A percentile compares a stretch with the other conserved stretches of the same genome.
These are phyloP conservation scores for Phlogophora meticulosa DNA, from an alignment of 2,888 invertebrate genomes.

Conservation along the genomic window DNA sequence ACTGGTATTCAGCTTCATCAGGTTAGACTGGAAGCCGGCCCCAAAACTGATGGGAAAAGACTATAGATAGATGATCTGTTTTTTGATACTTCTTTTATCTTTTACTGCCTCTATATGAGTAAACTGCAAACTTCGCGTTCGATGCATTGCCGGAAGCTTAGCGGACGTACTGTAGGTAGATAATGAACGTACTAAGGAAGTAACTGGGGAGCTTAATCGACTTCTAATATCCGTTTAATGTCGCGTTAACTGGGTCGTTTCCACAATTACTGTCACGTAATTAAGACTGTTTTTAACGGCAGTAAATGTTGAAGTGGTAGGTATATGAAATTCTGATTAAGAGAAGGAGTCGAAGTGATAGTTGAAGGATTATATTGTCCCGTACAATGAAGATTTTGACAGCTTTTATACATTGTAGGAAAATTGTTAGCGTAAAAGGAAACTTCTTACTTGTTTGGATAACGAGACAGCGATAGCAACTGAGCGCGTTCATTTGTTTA, in stretches of 20 bases:
- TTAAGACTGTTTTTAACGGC: constrained; percentile 47
- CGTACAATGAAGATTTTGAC: not conserved
- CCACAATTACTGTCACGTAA: constrained; percentile 53
- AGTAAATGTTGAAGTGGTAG: constrained; percentile 14
- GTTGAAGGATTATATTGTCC: not conserved
- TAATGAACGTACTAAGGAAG: constrained; percentile 52
- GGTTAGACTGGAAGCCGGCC: no score
- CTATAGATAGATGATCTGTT: no score
- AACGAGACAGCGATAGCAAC: not conserved
- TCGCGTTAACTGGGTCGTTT: constrained; percentile 57
- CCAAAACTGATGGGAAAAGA: no score
- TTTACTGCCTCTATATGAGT: constrained; percentile 1
- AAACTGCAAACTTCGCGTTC: constrained; percentile 14
- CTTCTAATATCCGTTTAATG: constrained; percentile 58
- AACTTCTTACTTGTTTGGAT: constrained; percentile 3
- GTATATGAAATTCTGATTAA: constrained; percentile 7
- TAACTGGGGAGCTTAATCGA: constrained; percentile 49
- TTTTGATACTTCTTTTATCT: not conserved
- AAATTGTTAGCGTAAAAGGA: not conserved
- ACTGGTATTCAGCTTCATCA: no score
- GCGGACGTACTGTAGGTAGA: constrained; percentile 15
- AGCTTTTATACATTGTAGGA: not conserved
- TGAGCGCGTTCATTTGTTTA: not conserved
- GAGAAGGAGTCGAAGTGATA: not conserved
- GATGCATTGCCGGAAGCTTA: constrained; percentile 18